Conservation (phyloP, 2,113 vertebrate genomes). For the Calonectris borealis region DNA sequence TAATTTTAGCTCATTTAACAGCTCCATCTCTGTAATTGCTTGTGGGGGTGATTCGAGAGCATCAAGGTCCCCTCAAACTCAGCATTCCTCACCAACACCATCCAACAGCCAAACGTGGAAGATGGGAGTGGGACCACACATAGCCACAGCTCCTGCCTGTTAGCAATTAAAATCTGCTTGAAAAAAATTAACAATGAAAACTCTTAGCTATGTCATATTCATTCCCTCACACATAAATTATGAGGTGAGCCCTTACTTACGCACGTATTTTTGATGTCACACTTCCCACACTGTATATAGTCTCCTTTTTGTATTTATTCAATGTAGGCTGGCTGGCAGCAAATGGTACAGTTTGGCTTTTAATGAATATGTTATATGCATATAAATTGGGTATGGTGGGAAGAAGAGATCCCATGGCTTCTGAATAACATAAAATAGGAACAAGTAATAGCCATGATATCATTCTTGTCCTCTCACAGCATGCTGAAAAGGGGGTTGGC, state of each 20-base stretch:
- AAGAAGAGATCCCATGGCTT: background rate
- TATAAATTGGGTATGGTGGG: background rate
- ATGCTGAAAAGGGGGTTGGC: background rate
- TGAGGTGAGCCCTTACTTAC: constrained; percentile 8
- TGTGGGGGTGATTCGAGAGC: background rate
- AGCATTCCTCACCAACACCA: background rate
- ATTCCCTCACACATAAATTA: constrained; percentile 37
- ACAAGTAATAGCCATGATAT: background rate
- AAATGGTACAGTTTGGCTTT: background rate
- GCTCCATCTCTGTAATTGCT: background rate
- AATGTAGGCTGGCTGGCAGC: background rate
- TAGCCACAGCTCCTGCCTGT: constrained; percentile 21
- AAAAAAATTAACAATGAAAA: constrained; percentile 48
- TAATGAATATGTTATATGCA: background rate
- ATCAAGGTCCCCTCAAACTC: background rate
- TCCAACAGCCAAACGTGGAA: background rate
- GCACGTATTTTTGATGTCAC: constrained; percentile 19
- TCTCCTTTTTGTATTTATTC: constrained; percentile 3
- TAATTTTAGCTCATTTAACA: background rate
- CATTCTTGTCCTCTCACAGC: background rate
- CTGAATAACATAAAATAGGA: background rate
- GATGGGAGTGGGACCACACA: constrained; percentile 61
- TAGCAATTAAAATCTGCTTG: constrained; percentile 50
- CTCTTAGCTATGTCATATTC: constrained; percentile 8
- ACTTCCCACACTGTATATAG: background rate